Evolutionary conservation across 2,113 vertebrate species (phyloP).

Genomic region (Procavia capensis): DNA sequence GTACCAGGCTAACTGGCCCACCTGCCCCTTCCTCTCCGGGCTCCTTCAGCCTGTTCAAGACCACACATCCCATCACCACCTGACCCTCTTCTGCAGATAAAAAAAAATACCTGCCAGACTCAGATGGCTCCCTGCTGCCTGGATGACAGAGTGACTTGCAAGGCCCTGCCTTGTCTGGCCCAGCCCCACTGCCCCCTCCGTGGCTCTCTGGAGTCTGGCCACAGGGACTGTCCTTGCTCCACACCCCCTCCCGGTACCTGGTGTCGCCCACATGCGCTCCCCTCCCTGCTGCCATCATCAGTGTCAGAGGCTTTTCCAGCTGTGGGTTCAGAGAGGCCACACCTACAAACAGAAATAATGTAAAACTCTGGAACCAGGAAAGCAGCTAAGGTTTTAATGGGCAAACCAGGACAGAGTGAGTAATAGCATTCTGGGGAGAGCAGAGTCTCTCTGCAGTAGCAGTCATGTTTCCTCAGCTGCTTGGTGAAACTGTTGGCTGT

Average conservation of each 20-base stretch:
- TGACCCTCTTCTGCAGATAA: background rate
- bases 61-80: background rate
- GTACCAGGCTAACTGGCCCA: background rate
- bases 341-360: constrained; percentile 70
- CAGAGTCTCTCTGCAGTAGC: background rate
- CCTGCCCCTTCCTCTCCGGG: background rate
- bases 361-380: constrained; percentile 48
- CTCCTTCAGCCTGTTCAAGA: background rate
- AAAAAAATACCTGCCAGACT: background rate
- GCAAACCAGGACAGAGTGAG: constrained; percentile 47
- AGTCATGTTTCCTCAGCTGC: background rate
- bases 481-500: constrained; percentile 44
- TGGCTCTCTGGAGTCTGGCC: background rate
- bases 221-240: background rate
- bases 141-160: background rate
- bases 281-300: background rate
- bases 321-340: background rate
- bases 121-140: background rate
- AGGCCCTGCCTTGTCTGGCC: no score
- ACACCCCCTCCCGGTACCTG: background rate
- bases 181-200: background rate
- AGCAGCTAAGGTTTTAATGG: constrained; percentile 63
- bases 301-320: background rate
- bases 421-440: background rate
- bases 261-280: background rate